Percentiles rank a stretch among this genome's conserved stretches.
These are phyloP conservation scores for Drosophila nigritarsus DNA, from an alignment of 2,888 invertebrate genomes.

Conservation along the genomic window DNA sequence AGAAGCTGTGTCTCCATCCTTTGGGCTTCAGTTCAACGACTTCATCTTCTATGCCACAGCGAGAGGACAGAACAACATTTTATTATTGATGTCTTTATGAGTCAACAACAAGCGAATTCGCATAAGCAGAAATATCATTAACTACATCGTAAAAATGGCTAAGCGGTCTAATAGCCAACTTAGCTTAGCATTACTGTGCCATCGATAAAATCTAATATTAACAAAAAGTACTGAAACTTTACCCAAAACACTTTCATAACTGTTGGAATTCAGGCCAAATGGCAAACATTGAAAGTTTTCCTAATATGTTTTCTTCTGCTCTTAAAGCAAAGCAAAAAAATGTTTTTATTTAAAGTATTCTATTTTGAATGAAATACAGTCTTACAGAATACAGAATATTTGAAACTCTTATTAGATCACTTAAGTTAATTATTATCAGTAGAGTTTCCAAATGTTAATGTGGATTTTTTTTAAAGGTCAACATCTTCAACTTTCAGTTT, in stretches of 20 bases:
- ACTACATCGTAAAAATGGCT: constrained; percentile 62
- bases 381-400: too few relatives aligned
- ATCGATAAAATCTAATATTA: constrained; percentile 16
- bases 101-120: constrained; percentile 62
- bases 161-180: constrained; percentile 53
- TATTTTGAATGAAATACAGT: not conserved
- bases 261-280: constrained; percentile 5
- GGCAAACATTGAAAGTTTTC: constrained; percentile 13
- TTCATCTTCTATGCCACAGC: constrained; percentile 49
- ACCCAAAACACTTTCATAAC: constrained; percentile 23
- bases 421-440: not conserved
- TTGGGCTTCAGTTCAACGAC: constrained; percentile 69
- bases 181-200: not conserved
- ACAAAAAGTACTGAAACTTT: constrained; percentile 20
- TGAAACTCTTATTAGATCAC: not conserved
- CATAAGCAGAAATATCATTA: constrained; percentile 80
- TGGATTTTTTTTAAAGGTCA: too few relatives aligned
- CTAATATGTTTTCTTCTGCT: not conserved
- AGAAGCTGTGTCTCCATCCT: not conserved
- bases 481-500: not conserved
- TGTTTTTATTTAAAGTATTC: not conserved
- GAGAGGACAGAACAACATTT: constrained; percentile 50
- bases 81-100: constrained; percentile 76
- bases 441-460: not conserved
- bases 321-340: not conserved